Percentiles rank a stretch among this genome's conserved stretches.
These are phyloP conservation scores for Hyphantria cunea DNA, from an alignment of 1,140 invertebrate species.

Conservation along the genomic window DNA sequence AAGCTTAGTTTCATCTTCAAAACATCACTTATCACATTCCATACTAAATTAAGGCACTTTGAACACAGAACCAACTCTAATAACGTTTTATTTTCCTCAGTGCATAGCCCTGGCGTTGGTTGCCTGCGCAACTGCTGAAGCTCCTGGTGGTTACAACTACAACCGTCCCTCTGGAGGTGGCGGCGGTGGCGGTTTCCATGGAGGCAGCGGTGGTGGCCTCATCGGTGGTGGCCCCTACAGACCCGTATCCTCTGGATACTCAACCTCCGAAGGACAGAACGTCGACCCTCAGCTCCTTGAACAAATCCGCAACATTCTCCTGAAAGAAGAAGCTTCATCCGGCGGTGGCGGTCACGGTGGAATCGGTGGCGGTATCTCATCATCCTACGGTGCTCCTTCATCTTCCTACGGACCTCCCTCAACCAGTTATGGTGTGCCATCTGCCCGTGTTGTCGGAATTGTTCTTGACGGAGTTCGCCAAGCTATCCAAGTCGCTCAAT, in stretches of 20 bases:
- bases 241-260: conserved; percentile 86
- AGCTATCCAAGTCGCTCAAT: conserved; percentile 89
- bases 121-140: conserved; percentile 67
- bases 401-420: conserved; percentile 84
- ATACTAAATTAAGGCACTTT: no score
- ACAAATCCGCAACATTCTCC: conserved; percentile 88
- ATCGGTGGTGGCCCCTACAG: conserved; percentile 82
- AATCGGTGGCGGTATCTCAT: conserved; percentile 79
- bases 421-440: conserved; percentile 82
- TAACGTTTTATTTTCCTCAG: conserved; percentile 50
- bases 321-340: conserved; percentile 86
- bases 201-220: conserved; percentile 71
- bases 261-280: conserved; percentile 87
- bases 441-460: conserved; percentile 87
- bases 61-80: not conserved
- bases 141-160: conserved; percentile 79
- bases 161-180: conserved; percentile 71
- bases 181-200: conserved; percentile 74
- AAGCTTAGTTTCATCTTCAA: no score
- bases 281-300: conserved; percentile 89
- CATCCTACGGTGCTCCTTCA: conserved; percentile 85
- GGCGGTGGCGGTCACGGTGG: conserved; percentile 78
- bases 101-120: conserved; percentile 80
- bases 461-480: conserved; percentile 89
- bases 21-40: no score